Evolutionary conservation across 2,888 invertebrate genomes (phyloP).

Genomic region (Ligdia adustata): DNA sequence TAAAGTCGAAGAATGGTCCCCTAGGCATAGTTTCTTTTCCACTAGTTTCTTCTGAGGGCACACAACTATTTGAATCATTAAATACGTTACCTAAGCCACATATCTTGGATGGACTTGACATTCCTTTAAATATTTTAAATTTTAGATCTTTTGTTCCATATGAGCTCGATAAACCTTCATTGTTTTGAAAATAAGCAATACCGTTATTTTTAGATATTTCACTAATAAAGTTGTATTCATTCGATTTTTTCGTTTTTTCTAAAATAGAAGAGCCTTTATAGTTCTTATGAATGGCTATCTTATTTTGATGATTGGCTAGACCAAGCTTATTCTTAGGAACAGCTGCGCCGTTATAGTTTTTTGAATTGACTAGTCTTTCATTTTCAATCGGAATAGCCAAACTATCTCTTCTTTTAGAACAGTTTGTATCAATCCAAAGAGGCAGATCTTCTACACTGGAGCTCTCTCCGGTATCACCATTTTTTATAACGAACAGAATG

Average conservation of each 20-base stretch:
- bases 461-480: neutral
- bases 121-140: neutral
- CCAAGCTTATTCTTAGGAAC: neutral
- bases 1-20: constrained; percentile 59
- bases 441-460: neutral
- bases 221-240: too few relatives aligned
- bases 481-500: neutral
- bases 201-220: too few relatives aligned
- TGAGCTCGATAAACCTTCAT: too few relatives aligned
- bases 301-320: neutral
- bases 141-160: neutral
- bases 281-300: neutral
- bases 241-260: too few relatives aligned
- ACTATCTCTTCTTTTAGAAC: neutral
- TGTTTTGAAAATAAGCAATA: too few relatives aligned
- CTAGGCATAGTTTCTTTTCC: constrained; percentile 29
- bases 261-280: neutral
- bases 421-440: neutral
- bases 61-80: constrained; percentile 10
- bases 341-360: neutral
- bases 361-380: neutral
- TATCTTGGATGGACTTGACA: neutral
- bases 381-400: neutral
- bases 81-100: neutral
- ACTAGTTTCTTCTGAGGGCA: constrained; percentile 20